Evolutionary conservation across 2,888 invertebrate genomes (phyloP).

Genomic region (Nebria salina): DNA sequence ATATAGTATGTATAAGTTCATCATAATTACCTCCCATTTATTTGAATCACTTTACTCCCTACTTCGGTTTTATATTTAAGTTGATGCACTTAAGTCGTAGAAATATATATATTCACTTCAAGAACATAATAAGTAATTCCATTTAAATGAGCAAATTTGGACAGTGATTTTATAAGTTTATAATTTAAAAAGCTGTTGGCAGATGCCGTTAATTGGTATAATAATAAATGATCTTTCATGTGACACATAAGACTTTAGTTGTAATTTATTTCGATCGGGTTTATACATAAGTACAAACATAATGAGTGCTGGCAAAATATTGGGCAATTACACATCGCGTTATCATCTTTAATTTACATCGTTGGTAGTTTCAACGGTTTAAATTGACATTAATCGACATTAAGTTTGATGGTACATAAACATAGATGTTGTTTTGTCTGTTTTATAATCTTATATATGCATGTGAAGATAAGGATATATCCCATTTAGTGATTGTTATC

Average conservation of each 20-base stretch:
- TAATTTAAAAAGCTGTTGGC: not conserved
- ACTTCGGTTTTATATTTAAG: no score
- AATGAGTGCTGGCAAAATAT: slow-evolving; percentile 8
- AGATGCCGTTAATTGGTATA: not conserved
- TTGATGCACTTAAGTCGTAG: no score
- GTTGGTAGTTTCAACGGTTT: slow-evolving; percentile 2
- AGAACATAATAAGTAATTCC: no score
- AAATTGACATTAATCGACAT: slow-evolving; percentile 22
- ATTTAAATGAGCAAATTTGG: no score
- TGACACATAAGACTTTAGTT: not conserved
- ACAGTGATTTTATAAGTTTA: not conserved
- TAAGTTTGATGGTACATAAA: slow-evolving; percentile 17
- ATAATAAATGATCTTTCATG: not conserved
- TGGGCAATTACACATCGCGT: slow-evolving; percentile 2
- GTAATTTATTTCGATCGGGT: not conserved
- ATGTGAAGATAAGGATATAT: not conserved
- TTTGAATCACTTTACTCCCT: no score
- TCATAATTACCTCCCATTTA: no score
- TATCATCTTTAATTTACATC: slow-evolving; percentile 20
- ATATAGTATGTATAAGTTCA: no score
- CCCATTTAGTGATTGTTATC: slow-evolving; percentile 21
- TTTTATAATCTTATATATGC: not conserved
- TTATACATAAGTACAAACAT: not conserved
- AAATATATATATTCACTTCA: no score
- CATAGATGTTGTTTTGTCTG: slow-evolving; percentile 6